Evolutionary conservation across 2,888 invertebrate genomes (phyloP).

Genomic region (Antheraea assamensis): DNA sequence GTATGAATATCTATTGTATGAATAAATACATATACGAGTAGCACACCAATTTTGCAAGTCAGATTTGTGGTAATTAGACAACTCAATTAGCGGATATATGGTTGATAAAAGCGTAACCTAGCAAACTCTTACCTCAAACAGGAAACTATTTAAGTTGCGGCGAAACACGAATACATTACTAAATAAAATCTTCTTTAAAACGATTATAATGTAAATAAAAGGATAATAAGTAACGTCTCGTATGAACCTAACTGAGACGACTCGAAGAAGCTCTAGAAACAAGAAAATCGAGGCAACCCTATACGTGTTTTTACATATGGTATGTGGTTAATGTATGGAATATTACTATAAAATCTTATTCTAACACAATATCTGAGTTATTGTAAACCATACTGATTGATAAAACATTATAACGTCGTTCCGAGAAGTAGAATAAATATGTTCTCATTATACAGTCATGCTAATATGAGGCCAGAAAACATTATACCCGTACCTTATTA

Average conservation of each 20-base stretch:
- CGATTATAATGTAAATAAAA: neutral
- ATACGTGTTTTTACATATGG: neutral
- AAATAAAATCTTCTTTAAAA: neutral
- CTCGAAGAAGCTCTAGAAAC: no score
- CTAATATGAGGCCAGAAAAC: conserved; percentile 10
- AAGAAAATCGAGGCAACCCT: neutral
- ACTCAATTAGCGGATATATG: neutral
- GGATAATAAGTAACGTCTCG: neutral
- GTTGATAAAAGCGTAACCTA: neutral
- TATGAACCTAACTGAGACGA: neutral
- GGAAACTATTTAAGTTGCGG: neutral
- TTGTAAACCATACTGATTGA: neutral
- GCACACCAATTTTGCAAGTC: neutral
- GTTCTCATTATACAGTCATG: conserved; percentile 12
- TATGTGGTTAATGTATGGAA: neutral
- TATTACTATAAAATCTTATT: neutral
- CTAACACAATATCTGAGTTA: neutral
- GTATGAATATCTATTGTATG: neutral
- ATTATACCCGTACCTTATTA: neutral
- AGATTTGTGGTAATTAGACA: neutral
- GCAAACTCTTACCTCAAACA: neutral
- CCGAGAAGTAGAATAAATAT: neutral
- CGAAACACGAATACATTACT: neutral
- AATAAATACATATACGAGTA: neutral
- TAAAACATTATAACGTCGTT: neutral